Evolutionary conservation across 1,140 invertebrate species (phyloP).

Genomic region (Prorops nasuta): DNA sequence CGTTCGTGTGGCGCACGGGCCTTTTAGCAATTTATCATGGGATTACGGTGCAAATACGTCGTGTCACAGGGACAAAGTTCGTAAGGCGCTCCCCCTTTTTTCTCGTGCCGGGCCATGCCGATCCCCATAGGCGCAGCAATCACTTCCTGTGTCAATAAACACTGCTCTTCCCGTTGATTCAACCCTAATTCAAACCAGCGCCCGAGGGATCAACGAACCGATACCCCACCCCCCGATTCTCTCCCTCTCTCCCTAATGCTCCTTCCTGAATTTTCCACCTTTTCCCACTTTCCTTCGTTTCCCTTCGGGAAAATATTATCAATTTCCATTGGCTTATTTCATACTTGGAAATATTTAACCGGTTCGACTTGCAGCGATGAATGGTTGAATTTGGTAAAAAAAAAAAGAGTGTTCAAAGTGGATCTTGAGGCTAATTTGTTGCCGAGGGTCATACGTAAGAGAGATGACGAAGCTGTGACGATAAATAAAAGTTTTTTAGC

Average conservation of each 20-base stretch:
- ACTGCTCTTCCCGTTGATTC: conserved; percentile 35
- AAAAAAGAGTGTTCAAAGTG: no score
- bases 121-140: conserved; percentile 46
- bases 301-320: no score
- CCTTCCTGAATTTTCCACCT: conserved; percentile 31
- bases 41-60: conserved; percentile 54
- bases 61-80: neutral
- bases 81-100: no score
- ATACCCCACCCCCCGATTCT: conserved; percentile 11
- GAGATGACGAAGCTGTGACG: no score
- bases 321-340: no score
- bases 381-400: no score
- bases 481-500: no score
- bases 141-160: conserved; percentile 52
- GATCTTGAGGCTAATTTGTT: no score
- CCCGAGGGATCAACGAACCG: conserved; percentile 37
- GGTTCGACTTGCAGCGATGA: no score
- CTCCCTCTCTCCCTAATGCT: conserved; percentile 25
- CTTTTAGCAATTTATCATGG: conserved; percentile 53
- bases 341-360: no score
- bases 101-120: no score
- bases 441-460: no score
- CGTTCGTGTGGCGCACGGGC: conserved; percentile 27
- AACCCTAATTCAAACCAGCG: conserved; percentile 37
- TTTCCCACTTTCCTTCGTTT: conserved; percentile 3